Conservation (phyloP, 1,140 invertebrate genomes). For the Rhopalosiphum maidis region DNA sequence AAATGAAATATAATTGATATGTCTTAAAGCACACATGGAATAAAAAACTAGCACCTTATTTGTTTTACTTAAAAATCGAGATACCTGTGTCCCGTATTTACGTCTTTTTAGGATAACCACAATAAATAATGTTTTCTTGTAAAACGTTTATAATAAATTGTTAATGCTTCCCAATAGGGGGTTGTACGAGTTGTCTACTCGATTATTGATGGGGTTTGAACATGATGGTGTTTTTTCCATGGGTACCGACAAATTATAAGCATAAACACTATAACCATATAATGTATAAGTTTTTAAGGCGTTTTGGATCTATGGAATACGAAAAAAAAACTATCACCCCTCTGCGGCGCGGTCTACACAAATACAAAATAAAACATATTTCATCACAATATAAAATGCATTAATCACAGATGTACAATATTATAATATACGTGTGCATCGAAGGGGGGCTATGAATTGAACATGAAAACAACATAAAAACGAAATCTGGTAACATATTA, state of each 20-base stretch:
- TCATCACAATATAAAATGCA: too few species aligned
- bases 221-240: neutral
- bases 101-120: neutral
- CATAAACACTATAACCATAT: neutral
- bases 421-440: too few species aligned
- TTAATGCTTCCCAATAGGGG: neutral
- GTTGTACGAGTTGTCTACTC: constrained; percentile 3
- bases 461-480: too few species aligned
- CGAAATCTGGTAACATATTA: too few species aligned
- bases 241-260: neutral
- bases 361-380: neutral
- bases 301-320: neutral
- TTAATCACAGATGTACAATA: too few species aligned
- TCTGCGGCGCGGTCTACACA: neutral
- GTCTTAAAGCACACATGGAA: neutral
- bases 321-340: neutral
- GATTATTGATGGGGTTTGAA: constrained; percentile 20
- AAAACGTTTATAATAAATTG: constrained; percentile 34
- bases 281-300: neutral
- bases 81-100: neutral
- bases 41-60: neutral
- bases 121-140: constrained; percentile 24
- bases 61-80: neutral
- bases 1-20: neutral
- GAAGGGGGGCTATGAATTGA: too few species aligned